Percentiles rank a stretch among this genome's conserved stretches.
phyloP scores from a whole-genome alignment of 2,113 vertebrate genomes.

The Ascaphus truei region DNA sequence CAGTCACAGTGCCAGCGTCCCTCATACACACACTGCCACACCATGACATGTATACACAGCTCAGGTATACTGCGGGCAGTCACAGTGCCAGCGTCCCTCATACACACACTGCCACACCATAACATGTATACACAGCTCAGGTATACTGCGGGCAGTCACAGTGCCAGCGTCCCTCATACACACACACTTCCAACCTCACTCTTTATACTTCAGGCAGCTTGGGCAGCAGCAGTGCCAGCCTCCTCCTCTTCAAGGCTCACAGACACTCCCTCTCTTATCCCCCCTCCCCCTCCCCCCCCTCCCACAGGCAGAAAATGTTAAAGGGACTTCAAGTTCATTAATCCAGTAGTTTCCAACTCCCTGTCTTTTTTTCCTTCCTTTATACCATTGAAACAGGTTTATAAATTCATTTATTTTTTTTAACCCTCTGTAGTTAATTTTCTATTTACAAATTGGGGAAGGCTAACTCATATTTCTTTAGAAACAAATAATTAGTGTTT shows the following conservation, averaged over 20 bases:
- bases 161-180: too few species aligned
- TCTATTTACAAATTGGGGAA: conserved; percentile 14
- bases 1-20: too few species aligned
- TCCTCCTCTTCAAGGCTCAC: background rate
- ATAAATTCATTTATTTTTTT: conserved; percentile 29
- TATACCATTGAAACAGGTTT: conserved; percentile 14
- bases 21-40: too few species aligned
- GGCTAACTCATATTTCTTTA: conserved; percentile 7
- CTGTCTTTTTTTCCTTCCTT: background rate
- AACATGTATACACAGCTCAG: too few species aligned
- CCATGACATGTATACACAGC: too few species aligned
- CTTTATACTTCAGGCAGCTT: too few species aligned
- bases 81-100: too few species aligned
- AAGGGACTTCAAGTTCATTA: conserved; percentile 31
- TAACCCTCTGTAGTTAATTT: conserved; percentile 14
- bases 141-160: too few species aligned
- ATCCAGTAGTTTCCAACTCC: conserved; percentile 18
- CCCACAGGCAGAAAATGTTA: conserved; percentile 19
- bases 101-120: too few species aligned
- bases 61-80: too few species aligned
- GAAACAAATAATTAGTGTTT: conserved; percentile 7
- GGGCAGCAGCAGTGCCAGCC: too few species aligned
- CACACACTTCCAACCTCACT: too few species aligned
- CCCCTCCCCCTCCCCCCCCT: background rate
- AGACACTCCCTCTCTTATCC: background rate